phyloP scores from a whole-genome alignment of 2,888 invertebrate genomes.

The Netelia inedita region DNA sequence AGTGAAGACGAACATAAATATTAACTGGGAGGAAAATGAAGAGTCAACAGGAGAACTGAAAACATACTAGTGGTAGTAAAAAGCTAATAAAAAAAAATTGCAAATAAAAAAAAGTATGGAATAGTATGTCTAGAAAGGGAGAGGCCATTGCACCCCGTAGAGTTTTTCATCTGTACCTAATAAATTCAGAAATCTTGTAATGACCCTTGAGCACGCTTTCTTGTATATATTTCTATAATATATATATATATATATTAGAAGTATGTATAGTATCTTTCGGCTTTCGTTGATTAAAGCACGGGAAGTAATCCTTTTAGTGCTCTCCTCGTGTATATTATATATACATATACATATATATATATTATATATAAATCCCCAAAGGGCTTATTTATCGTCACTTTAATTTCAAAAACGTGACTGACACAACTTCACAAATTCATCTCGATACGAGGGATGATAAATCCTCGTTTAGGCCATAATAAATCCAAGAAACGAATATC shows the following conservation, averaged over 20 bases:
- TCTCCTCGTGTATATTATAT: not conserved
- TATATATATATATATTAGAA: not conserved
- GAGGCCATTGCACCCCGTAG: conserved; percentile 1
- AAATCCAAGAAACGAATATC: conserved; percentile 8
- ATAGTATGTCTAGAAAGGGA: conserved; percentile 1
- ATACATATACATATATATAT: conserved; percentile 6
- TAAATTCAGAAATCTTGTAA: conserved; percentile 28
- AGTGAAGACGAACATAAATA: conserved; percentile 9
- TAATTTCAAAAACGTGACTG: conserved; percentile 11
- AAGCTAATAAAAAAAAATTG: not conserved
- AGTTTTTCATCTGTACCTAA: conserved; percentile 1
- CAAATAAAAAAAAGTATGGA: not conserved
- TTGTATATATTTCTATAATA: not conserved
- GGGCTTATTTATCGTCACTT: conserved; percentile 38
- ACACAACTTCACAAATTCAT: conserved; percentile 16
- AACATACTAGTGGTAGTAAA: not conserved
- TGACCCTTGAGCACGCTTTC: conserved; percentile 26
- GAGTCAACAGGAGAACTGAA: conserved; percentile 12
- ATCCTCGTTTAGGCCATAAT: conserved; percentile 19
- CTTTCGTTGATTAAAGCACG: conserved; percentile 28
- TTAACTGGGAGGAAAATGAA: not conserved
- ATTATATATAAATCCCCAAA: not conserved
- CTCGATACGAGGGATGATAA: conserved; percentile 28
- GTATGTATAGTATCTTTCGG: not conserved
- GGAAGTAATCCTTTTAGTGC: conserved; percentile 7